These are phyloP conservation scores for Aphrocallistes beatrix DNA, from an alignment of 37 sponge, comb jelly and placozoan genomes.

Conservation along the genomic window DNA sequence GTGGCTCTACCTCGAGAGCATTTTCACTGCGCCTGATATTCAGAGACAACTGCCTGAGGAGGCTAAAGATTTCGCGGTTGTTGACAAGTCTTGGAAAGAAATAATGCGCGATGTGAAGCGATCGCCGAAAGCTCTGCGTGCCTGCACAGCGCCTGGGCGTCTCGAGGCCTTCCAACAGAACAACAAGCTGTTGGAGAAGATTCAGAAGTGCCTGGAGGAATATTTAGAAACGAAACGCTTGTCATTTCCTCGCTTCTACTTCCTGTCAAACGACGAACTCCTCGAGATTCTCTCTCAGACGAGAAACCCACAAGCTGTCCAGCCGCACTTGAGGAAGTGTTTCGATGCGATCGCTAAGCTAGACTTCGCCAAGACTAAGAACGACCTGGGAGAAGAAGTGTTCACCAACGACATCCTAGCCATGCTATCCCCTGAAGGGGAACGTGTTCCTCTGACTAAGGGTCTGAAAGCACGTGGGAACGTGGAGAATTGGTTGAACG, in stretches of 20 bases:
- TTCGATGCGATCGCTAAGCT: conserved; percentile 91
- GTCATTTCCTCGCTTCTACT: conserved; percentile 87
- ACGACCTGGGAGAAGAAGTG: conserved; percentile 23
- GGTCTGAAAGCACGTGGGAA: conserved; percentile 84
- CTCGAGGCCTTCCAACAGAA: conserved; percentile 81
- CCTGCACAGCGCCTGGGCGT: conserved; percentile 73
- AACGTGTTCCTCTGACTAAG: conserved; percentile 62
- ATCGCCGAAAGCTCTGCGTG: conserved; percentile 63
- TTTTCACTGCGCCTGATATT: conserved; percentile 98
- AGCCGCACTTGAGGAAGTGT: conserved; percentile 97
- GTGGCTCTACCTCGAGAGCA: conserved; percentile 97
- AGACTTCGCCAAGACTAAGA: conserved; percentile 20
- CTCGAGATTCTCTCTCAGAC: conserved; percentile 97
- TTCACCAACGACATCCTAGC: conserved; percentile 88
- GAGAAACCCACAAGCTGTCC: conserved; percentile 89
- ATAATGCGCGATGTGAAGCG: conserved; percentile 79
- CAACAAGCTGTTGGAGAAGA: conserved; percentile 77
- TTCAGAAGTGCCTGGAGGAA: conserved; percentile 96
- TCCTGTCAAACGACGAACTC: conserved; percentile 95
- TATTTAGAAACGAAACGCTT: conserved; percentile 89
- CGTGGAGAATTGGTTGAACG: conserved; percentile 84
- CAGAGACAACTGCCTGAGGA: conserved; percentile 94
- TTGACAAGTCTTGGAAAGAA: conserved; percentile 98
- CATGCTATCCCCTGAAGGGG: conserved; percentile 88
- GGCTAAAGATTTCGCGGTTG: conserved; percentile 87